Conservation (phyloP, 2,888 invertebrate species). For the Erebia aethiops region DNA sequence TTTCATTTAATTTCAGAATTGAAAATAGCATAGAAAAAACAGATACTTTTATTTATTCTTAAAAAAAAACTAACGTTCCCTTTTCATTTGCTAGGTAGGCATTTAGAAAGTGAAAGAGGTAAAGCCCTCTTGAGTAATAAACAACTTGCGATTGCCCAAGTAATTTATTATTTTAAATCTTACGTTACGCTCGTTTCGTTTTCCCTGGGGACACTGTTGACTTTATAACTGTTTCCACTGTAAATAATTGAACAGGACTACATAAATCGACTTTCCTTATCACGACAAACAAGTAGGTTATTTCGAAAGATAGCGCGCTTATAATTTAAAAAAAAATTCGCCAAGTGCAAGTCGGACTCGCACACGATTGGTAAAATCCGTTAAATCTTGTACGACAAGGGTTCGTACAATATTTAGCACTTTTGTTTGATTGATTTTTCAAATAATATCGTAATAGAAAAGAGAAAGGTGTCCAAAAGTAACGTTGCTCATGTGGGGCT, state of each 20-base stretch:
- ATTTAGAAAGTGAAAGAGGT: neutral
- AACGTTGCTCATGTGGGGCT: too few relatives aligned
- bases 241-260: constrained; percentile 17
- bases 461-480: too few relatives aligned
- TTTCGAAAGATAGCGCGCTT: neutral
- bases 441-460: too few relatives aligned
- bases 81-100: neutral
- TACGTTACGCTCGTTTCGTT: constrained; percentile 10
- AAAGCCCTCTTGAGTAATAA: constrained; percentile 30
- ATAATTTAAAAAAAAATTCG: neutral
- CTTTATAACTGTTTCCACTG: constrained; percentile 14
- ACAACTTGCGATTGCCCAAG: constrained; percentile 29
- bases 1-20: too few relatives aligned
- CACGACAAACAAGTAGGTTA: constrained; percentile 1
- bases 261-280: constrained; percentile 9
- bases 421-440: too few relatives aligned
- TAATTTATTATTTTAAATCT: constrained; percentile 32
- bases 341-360: too few relatives aligned
- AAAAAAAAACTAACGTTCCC: too few relatives aligned
- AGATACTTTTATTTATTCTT: too few relatives aligned
- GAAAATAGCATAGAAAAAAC: too few relatives aligned
- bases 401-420: too few relatives aligned
- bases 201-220: constrained; percentile 5
- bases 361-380: too few relatives aligned
- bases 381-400: too few relatives aligned